These are phyloP conservation scores for Drosophila arawakana DNA, from an alignment of 1,140 invertebrate species.

Conservation along the genomic window DNA sequence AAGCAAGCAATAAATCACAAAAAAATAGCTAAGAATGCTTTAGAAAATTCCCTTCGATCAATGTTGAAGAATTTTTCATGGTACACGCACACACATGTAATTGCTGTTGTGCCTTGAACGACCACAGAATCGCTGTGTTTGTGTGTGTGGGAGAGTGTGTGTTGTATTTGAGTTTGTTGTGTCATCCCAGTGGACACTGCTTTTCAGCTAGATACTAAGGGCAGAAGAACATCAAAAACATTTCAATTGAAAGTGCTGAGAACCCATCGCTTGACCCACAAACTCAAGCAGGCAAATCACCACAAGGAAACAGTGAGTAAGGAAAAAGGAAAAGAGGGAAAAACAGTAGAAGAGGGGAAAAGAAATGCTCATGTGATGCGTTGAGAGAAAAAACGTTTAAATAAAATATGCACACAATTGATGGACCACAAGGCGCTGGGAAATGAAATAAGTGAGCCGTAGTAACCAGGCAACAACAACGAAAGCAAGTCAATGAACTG, in stretches of 20 bases:
- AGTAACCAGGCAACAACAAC: conserved; percentile 29
- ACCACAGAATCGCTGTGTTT: conserved; percentile 25
- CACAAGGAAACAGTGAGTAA: conserved; percentile 13
- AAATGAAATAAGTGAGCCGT: conserved; percentile 75
- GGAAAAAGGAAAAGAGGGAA: neutral
- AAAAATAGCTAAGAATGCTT: neutral
- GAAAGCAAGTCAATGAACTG: conserved; percentile 64
- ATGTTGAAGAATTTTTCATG: neutral
- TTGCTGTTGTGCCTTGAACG: too few relatives aligned
- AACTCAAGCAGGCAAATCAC: conserved; percentile 57
- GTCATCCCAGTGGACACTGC: conserved; percentile 15
- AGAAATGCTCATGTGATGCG: conserved; percentile 56
- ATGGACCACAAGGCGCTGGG: conserved; percentile 54
- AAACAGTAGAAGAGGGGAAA: neutral
- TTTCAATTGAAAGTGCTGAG: conserved; percentile 24
- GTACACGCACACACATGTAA: conserved; percentile 13
- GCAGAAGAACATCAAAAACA: conserved; percentile 33
- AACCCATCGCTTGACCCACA: conserved; percentile 63
- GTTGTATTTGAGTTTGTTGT: conserved; percentile 15
- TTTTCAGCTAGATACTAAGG: neutral
- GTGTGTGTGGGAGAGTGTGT: neutral
- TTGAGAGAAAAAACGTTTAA: conserved; percentile 41
- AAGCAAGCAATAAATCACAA: neutral
- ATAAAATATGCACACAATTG: conserved; percentile 72
- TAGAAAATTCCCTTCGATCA: neutral